These are phyloP conservation scores for Fregata magnificens DNA, from an alignment of 2,113 vertebrate species.

Conservation along the genomic window DNA sequence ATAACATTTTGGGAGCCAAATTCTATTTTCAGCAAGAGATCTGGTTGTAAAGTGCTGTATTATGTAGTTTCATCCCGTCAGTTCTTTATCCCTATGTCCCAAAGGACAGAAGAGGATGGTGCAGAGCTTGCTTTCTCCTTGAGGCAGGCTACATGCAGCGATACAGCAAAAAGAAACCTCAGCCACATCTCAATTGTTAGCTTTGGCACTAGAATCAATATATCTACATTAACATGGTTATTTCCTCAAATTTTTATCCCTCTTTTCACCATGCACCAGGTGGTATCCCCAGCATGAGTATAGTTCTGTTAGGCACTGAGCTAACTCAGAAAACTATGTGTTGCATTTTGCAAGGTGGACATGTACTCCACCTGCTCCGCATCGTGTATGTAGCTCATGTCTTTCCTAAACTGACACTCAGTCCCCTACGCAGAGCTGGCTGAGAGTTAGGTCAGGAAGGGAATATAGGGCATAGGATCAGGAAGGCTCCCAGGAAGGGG, in stretches of 20 bases:
- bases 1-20: not conserved
- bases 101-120: not conserved
- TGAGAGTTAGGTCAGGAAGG: not conserved
- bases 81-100: not conserved
- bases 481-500: not conserved
- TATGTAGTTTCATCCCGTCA: not conserved
- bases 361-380: not conserved
- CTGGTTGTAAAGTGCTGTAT: not conserved
- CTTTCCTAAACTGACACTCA: not conserved
- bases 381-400: rapidly evolving
- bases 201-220: not conserved
- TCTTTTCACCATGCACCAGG: not conserved
- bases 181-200: not conserved
- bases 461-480: not conserved
- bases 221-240: not conserved
- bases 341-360: not conserved
- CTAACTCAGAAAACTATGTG: not conserved
- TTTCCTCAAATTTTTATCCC: not conserved
- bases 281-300: not conserved
- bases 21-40: not conserved
- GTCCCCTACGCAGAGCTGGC: too few relatives aligned
- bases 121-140: not conserved
- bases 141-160: not conserved
- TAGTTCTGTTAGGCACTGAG: not conserved
- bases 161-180: not conserved